phyloP scores from a whole-genome alignment of 2,113 vertebrate species.

The Podarcis muralis region DNA sequence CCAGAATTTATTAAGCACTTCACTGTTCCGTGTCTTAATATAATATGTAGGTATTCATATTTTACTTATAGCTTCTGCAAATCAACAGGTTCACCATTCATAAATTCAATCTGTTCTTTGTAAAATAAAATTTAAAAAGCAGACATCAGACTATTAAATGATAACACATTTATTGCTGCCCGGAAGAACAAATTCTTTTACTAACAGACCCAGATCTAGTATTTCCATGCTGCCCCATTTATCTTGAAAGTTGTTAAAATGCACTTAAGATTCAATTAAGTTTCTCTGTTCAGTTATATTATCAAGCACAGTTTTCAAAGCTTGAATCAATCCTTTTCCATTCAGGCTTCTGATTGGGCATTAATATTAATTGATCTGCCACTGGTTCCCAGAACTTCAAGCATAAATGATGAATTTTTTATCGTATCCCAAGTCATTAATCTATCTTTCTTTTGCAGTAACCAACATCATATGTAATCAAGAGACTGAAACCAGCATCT shows the following conservation, averaged over 20 bases:
- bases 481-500: neutral
- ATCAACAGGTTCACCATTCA: neutral
- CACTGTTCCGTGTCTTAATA: neutral
- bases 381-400: conserved; percentile 16
- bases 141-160: neutral
- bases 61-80: neutral
- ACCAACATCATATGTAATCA: conserved; percentile 18
- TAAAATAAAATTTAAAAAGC: neutral
- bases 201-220: neutral
- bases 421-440: conserved; percentile 18
- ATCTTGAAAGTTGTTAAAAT: conserved; percentile 26
- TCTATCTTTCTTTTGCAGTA: conserved; percentile 29
- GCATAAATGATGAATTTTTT: conserved; percentile 31
- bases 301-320: conserved; percentile 29
- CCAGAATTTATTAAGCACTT: neutral
- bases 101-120: neutral
- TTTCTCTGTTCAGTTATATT: conserved; percentile 25
- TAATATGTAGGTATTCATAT: neutral
- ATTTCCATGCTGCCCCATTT: conserved; percentile 12
- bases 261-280: conserved; percentile 18
- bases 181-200: neutral
- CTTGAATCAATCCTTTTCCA: conserved; percentile 9
- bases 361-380: conserved; percentile 39
- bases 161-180: neutral
- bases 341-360: conserved; percentile 20